Conservation (phyloP, 2,888 invertebrate species). For the Epistrophe eligans region DNA sequence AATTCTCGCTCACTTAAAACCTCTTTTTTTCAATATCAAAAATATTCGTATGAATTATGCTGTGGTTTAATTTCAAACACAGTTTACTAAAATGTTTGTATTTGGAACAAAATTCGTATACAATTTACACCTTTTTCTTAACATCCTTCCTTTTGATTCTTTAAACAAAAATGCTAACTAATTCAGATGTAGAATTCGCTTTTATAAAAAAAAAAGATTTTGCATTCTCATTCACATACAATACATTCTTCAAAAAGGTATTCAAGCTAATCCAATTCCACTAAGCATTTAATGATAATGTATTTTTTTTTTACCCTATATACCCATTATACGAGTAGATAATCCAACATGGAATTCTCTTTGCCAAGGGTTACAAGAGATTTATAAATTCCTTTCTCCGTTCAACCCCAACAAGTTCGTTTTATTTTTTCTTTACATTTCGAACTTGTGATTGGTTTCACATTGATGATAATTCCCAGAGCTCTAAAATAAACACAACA, state of each 20-base stretch:
- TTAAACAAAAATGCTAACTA: background rate
- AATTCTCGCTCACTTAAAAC: no score
- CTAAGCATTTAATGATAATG: slow-evolving; percentile 49
- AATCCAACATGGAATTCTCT: slow-evolving; percentile 61
- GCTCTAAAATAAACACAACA: background rate
- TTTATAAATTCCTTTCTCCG: slow-evolving; percentile 47
- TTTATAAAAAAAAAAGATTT: slow-evolving; percentile 36
- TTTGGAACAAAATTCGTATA: no score
- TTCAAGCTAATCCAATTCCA: slow-evolving; percentile 68
- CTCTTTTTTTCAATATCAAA: no score
- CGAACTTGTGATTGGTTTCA: slow-evolving; percentile 1
- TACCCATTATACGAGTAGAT: slow-evolving; percentile 36
- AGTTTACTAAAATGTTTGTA: no score
- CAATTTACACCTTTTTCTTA: background rate
- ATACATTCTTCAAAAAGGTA: slow-evolving; percentile 12
- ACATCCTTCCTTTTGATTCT: background rate
- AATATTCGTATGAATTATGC: no score
- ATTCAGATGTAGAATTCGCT: background rate
- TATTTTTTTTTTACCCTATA: slow-evolving; percentile 41
- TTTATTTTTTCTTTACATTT: slow-evolving; percentile 12
- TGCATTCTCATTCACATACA: slow-evolving; percentile 15
- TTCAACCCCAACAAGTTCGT: slow-evolving; percentile 18
- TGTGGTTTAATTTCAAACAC: no score
- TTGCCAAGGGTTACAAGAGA: slow-evolving; percentile 58
- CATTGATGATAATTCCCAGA: background rate